Conservation (phyloP, 2,797 vertebrate species). For the Novumbra hubbsi region DNA sequence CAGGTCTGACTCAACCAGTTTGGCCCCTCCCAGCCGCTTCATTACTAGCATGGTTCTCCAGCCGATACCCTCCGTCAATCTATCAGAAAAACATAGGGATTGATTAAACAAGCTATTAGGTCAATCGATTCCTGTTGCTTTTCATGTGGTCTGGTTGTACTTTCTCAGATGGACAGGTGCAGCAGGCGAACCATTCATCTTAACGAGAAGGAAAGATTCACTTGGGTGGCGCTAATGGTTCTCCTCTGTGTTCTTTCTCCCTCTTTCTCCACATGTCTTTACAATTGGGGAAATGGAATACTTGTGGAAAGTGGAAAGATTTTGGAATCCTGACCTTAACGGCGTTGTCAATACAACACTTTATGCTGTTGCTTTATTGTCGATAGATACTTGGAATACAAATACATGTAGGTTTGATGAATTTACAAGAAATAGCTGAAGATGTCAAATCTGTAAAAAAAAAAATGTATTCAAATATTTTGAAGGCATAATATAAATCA, state of each 20-base stretch:
- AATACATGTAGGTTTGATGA: too few relatives aligned
- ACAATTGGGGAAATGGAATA: neutral
- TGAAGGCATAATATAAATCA: too few relatives aligned
- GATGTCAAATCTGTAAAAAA: too few relatives aligned
- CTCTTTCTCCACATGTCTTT: neutral
- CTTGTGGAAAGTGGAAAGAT: neutral
- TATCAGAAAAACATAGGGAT: conserved; percentile 67
- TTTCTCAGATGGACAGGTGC: conserved; percentile 56
- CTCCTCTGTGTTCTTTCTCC: conserved; percentile 20
- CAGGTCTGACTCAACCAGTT: conserved; percentile 52
- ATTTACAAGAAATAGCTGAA: too few relatives aligned
- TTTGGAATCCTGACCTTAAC: neutral
- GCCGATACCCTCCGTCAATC: conserved; percentile 42
- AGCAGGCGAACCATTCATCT: conserved; percentile 46
- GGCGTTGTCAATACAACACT: neutral
- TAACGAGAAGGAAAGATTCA: conserved; percentile 50
- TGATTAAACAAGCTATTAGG: conserved; percentile 70
- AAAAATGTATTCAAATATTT: too few relatives aligned
- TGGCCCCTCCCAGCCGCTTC: conserved; percentile 33
- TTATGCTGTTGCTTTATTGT: neutral
- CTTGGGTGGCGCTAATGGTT: conserved; percentile 22
- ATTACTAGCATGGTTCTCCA: conserved; percentile 9
- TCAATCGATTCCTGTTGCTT: conserved; percentile 69
- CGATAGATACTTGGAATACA: too few relatives aligned
- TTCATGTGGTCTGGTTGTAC: conserved; percentile 53